A percentile compares a stretch with the other conserved stretches of the same genome.
phyloP scores from a whole-genome alignment of 1,140 invertebrate species.

The Belonocnema kinseyi region DNA sequence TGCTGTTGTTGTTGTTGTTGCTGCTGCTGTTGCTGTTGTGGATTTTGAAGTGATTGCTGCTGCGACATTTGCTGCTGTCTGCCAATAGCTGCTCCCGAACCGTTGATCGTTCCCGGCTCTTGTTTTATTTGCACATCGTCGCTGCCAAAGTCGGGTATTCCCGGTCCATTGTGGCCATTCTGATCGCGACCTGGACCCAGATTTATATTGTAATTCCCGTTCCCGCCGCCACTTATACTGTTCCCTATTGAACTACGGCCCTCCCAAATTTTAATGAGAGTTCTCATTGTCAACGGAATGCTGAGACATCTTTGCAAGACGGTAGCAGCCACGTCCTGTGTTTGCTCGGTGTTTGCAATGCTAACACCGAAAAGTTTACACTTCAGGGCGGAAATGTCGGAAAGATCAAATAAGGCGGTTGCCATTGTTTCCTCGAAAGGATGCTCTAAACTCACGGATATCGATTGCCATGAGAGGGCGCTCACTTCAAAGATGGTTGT shows the following conservation, averaged over 20 bases:
- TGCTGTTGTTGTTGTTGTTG: constrained; percentile 61
- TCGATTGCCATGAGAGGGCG: constrained; percentile 90
- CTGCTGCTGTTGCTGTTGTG: constrained; percentile 64
- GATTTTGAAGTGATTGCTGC: constrained; percentile 58
- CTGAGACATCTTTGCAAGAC: constrained; percentile 94
- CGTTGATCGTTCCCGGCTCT: constrained; percentile 73
- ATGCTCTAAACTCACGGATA: constrained; percentile 94
- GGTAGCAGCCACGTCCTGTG: constrained; percentile 87
- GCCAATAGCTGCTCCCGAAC: constrained; percentile 62
- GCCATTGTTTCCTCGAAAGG: constrained; percentile 94
- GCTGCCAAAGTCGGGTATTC: constrained; percentile 74
- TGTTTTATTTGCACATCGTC: constrained; percentile 77
- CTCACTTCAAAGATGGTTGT: constrained; percentile 94
- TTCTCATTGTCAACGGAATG: constrained; percentile 89
- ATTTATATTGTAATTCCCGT: constrained; percentile 71
- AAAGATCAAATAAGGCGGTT: constrained; percentile 92
- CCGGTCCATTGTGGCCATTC: constrained; percentile 67
- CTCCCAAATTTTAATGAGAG: constrained; percentile 77
- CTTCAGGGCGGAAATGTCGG: constrained; percentile 85
- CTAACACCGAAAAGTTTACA: constrained; percentile 79
- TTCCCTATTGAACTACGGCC: constrained; percentile 66
- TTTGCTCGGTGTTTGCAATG: constrained; percentile 76
- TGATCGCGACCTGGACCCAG: constrained; percentile 63
- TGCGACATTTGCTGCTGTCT: constrained; percentile 60
- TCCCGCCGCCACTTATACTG: constrained; percentile 67